These are phyloP conservation scores for Allacma fusca DNA, from an alignment of 2,888 invertebrate species.

Conservation along the genomic window DNA sequence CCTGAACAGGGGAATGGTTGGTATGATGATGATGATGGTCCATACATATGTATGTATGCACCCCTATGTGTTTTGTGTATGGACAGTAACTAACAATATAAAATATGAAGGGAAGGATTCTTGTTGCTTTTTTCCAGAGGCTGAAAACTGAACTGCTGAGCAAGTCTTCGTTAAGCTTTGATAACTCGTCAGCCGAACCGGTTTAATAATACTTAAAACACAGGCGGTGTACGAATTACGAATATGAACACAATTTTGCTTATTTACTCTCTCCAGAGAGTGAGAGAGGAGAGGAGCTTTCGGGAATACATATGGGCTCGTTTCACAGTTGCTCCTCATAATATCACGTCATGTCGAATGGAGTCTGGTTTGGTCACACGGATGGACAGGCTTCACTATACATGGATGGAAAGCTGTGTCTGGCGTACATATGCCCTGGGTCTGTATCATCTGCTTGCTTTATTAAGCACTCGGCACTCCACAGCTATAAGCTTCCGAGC, in stretches of 20 bases:
- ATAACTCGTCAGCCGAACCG: constrained; percentile 33
- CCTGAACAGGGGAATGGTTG: too few species aligned
- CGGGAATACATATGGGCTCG: background rate
- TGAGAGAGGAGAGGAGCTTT: background rate
- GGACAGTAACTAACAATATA: background rate
- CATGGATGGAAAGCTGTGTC: too few species aligned
- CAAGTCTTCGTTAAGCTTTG: constrained; percentile 21
- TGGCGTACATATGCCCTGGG: too few species aligned
- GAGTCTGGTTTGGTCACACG: constrained; percentile 8
- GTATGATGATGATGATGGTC: too few species aligned
- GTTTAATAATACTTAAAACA: constrained; percentile 37
- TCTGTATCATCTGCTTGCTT: too few species aligned
- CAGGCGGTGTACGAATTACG: constrained; percentile 40
- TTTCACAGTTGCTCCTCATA: constrained; percentile 1
- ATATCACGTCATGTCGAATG: background rate
- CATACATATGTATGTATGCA: too few species aligned
- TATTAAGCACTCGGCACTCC: too few species aligned
- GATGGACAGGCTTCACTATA: background rate
- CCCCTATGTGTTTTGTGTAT: background rate
- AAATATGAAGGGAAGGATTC: constrained; percentile 2
- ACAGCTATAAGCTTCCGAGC: too few species aligned
- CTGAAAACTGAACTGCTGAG: background rate
- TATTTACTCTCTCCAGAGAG: constrained; percentile 30
- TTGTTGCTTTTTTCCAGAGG: constrained; percentile 12
- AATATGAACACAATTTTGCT: constrained; percentile 35